Conservation (phyloP, 2,797 vertebrate genomes). For the Rhynchotus rufescens region DNA sequence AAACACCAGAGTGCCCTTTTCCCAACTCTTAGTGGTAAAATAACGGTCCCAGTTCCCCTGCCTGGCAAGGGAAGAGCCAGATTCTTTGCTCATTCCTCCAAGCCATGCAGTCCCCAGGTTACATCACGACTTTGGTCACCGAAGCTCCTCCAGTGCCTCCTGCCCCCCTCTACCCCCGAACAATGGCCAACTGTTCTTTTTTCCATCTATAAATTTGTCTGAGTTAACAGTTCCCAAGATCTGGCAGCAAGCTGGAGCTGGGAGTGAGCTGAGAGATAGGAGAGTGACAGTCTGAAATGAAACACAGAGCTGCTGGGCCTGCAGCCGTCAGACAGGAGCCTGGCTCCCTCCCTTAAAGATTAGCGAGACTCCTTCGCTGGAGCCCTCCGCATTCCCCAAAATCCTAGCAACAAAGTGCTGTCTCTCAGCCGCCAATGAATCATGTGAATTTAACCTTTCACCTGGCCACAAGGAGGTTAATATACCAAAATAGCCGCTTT, state of each 20-base stretch:
- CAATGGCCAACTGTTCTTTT: constrained; percentile 69
- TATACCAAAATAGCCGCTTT: constrained; percentile 51
- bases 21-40: not conserved
- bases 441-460: constrained; percentile 74
- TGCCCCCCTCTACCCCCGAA: constrained; percentile 50
- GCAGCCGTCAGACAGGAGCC: constrained; percentile 92
- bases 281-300: constrained; percentile 90
- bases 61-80: not conserved
- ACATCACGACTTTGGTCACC: constrained; percentile 61
- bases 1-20: not conserved
- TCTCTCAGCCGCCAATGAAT: constrained; percentile 75
- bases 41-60: not conserved
- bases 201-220: constrained; percentile 75
- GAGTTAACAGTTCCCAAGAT: constrained; percentile 75
- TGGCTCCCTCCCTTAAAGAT: constrained; percentile 87
- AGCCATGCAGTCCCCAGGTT: constrained; percentile 42
- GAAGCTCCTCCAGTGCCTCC: not conserved
- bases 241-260: constrained; percentile 72
- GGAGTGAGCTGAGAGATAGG: constrained; percentile 84
- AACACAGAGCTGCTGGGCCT: constrained; percentile 89
- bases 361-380: constrained; percentile 85
- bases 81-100: not conserved
- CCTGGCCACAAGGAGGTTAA: constrained; percentile 71
- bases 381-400: constrained; percentile 84
- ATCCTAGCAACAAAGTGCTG: constrained; percentile 75